Conservation (phyloP, 2,113 vertebrate species). For the Hypocryptadius cinnamomeus region DNA sequence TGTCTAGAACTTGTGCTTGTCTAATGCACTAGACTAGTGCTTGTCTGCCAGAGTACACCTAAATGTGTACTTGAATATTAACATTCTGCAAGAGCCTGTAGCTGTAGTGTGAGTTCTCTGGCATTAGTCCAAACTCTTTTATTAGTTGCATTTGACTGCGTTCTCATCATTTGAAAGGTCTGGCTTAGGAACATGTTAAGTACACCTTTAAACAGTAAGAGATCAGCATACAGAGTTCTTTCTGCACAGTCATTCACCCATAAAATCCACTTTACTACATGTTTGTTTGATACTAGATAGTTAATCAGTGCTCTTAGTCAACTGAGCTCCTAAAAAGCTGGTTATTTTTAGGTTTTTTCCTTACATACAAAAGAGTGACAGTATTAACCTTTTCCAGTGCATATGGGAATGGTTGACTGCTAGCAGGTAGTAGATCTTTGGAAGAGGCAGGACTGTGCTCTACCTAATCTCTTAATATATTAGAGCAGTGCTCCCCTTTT, state of each 20-base stretch:
- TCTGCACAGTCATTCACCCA: neutral
- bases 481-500: neutral
- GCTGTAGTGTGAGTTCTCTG: neutral
- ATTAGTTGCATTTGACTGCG: neutral
- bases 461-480: neutral
- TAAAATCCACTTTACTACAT: neutral
- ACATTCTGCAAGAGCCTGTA: neutral
- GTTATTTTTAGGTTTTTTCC: neutral
- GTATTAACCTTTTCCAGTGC: neutral
- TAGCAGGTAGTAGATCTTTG: neutral
- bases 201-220: neutral
- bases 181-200: neutral
- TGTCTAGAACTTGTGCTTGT: neutral
- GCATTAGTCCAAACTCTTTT: neutral
- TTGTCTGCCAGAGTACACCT: neutral
- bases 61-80: neutral
- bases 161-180: neutral
- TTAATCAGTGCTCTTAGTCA: neutral
- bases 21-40: neutral
- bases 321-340: neutral
- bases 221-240: neutral
- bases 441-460: neutral
- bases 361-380: neutral
- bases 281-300: neutral
- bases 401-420: neutral